A percentile compares a stretch with the other conserved stretches of the same genome.
Conservation (phyloP, 35 echinoderm and acorn worm genomes). For the Lytechinus variegatus region DNA sequence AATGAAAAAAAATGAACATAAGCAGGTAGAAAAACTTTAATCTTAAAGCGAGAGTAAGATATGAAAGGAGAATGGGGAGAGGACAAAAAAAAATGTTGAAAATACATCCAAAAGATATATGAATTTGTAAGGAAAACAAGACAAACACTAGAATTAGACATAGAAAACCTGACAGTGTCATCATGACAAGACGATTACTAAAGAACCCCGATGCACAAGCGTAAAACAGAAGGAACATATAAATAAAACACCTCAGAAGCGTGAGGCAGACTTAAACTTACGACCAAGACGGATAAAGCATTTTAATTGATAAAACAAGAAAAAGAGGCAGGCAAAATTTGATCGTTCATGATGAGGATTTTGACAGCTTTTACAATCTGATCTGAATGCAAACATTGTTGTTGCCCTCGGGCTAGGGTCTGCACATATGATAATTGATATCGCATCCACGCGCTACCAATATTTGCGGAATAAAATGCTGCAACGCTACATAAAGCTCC, state of each 20-base stretch:
- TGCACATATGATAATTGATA: not conserved
- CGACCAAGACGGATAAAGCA: not conserved
- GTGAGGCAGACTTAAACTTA: not conserved
- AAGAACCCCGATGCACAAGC: not conserved
- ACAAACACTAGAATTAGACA: not conserved
- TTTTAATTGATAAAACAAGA: constrained; percentile 41
- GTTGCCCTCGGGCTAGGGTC: not conserved
- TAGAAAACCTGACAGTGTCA: not conserved
- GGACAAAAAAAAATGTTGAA: not conserved
- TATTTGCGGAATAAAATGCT: not conserved
- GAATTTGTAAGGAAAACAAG: not conserved
- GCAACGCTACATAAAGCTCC: not conserved
- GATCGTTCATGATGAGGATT: not conserved
- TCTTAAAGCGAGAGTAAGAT: too few species aligned
- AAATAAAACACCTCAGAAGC: not conserved
- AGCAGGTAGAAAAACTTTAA: not conserved
- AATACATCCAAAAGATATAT: not conserved
- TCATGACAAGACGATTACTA: not conserved
- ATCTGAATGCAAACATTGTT: constrained; percentile 16
- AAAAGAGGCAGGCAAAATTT: not conserved
- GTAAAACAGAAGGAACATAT: not conserved
- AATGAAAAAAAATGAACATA: not conserved
- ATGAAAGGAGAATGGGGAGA: not conserved
- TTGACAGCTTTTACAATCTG: constrained; percentile 22
- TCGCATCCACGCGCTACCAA: not conserved